A percentile compares a stretch with the other conserved stretches of the same genome.
Conservation (phyloP, 1,140 invertebrate genomes). For the Kradibia gibbosae region DNA sequence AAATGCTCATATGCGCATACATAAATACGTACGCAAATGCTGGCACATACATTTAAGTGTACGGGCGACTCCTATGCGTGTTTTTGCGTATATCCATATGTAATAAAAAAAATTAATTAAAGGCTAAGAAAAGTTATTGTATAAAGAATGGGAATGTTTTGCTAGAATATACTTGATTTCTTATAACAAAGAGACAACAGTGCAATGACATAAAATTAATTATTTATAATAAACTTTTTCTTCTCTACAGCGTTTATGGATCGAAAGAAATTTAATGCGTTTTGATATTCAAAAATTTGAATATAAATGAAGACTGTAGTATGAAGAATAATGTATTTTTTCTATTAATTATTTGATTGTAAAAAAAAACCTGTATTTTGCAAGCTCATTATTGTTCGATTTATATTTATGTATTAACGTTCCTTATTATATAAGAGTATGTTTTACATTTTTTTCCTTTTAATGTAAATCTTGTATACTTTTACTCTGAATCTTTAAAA, state of each 20-base stretch:
- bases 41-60: no score
- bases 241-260: conserved; percentile 40
- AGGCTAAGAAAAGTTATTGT: conserved; percentile 22
- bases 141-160: conserved; percentile 51
- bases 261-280: conserved; percentile 25
- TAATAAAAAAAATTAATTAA: background rate
- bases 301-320: conserved; percentile 37
- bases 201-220: conserved; percentile 60
- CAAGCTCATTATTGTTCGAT: conserved; percentile 48
- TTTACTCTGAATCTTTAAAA: conserved; percentile 50
- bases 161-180: conserved; percentile 60
- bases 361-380: conserved; percentile 36
- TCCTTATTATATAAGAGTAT: conserved; percentile 30
- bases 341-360: conserved; percentile 39
- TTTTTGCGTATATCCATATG: no score
- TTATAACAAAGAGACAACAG: conserved; percentile 56
- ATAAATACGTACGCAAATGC: no score
- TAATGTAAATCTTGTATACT: conserved; percentile 48
- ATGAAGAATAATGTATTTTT: conserved; percentile 31
- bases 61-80: no score
- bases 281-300: conserved; percentile 16
- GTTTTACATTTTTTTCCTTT: conserved; percentile 42
- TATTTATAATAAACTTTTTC: conserved; percentile 41
- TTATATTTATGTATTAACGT: conserved; percentile 43
- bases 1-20: no score